These are phyloP conservation scores for Platyrinchus mystaceus DNA, from an alignment of 2,797 vertebrate genomes.

Conservation along the genomic window DNA sequence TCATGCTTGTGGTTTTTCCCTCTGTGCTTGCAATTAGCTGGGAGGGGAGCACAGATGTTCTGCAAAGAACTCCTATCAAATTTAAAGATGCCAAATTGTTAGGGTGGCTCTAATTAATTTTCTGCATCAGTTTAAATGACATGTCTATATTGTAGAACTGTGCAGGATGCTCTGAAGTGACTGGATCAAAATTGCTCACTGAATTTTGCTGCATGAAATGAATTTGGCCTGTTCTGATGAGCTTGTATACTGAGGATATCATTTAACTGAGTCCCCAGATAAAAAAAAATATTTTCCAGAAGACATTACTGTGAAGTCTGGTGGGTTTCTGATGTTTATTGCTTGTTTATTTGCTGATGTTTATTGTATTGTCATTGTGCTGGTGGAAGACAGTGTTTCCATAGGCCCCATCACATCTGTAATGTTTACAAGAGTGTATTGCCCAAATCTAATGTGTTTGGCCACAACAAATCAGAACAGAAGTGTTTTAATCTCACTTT, in stretches of 20 bases:
- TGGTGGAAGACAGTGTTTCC: not conserved
- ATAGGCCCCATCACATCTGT: not conserved
- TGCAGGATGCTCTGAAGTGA: not conserved
- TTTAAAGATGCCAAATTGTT: conserved; percentile 9
- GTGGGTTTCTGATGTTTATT: not conserved
- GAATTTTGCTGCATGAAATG: not conserved
- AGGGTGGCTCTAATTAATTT: conserved; percentile 50
- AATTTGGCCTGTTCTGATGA: not conserved
- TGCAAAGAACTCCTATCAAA: not conserved
- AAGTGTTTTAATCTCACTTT: not conserved
- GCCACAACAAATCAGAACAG: not conserved
- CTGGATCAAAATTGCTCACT: not conserved
- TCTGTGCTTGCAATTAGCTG: conserved; percentile 4
- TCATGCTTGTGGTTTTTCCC: not conserved
- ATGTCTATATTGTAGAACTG: not conserved
- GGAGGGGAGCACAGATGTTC: conserved; percentile 59
- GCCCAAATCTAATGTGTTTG: not conserved
- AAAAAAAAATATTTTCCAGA: not conserved
- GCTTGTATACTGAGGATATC: not conserved
- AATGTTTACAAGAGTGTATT: not conserved
- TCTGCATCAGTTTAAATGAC: conserved; percentile 1
- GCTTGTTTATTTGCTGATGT: not conserved
- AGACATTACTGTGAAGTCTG: not conserved
- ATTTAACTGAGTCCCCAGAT: not conserved
- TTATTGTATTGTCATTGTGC: not conserved